Conservation (phyloP, 2,113 vertebrate species). For the Toxostoma redivivum region DNA sequence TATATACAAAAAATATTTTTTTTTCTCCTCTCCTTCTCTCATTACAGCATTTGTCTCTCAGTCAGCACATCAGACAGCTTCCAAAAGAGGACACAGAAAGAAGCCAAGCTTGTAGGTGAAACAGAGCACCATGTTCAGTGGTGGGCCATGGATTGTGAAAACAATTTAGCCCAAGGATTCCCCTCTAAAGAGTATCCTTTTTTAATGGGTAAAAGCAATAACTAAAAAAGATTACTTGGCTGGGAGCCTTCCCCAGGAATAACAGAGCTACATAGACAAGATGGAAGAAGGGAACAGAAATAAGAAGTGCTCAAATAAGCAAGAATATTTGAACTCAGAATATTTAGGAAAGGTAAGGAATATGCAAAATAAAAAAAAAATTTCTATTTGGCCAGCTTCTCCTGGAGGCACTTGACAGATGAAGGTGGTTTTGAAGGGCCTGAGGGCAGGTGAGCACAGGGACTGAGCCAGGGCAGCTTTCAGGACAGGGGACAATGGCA, state of each 20-base stretch:
- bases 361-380: neutral
- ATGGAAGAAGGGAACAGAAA: neutral
- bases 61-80: neutral
- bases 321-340: neutral
- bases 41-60: neutral
- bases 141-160: neutral
- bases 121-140: neutral
- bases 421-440: neutral
- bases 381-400: neutral
- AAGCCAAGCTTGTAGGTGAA: neutral
- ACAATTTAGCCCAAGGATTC: neutral
- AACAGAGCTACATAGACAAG: neutral
- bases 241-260: neutral
- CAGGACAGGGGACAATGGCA: neutral
- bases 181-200: neutral
- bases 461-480: neutral
- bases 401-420: neutral
- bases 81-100: neutral
- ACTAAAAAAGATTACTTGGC: neutral
- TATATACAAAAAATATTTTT: neutral
- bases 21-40: neutral
- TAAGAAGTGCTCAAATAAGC: neutral
- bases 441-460: neutral
- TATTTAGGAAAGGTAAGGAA: neutral
- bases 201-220: neutral